phyloP scores from a whole-genome alignment of 2,113 vertebrate species.

The Triplophysa siluroides region DNA sequence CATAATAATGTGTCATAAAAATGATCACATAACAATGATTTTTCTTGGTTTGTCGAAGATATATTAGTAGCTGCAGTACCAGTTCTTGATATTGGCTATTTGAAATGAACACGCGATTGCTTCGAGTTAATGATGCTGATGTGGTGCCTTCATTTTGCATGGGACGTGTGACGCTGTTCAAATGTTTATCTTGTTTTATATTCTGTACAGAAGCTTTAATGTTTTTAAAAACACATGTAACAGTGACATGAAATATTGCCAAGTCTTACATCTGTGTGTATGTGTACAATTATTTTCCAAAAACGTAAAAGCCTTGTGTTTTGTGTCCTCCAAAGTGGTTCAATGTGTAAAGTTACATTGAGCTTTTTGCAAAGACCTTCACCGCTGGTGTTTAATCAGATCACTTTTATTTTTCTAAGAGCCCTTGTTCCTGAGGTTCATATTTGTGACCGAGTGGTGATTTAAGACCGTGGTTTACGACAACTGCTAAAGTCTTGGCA shows the following conservation, averaged over 20 bases:
- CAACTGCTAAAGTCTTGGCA: constrained; percentile 60
- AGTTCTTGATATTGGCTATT: not conserved
- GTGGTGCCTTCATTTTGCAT: not conserved
- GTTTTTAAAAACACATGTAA: constrained; percentile 36
- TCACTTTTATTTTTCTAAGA: constrained; percentile 59
- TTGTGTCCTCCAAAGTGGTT: constrained; percentile 32
- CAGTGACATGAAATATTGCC: constrained; percentile 52
- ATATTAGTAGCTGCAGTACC: not conserved
- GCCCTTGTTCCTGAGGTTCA: constrained; percentile 44
- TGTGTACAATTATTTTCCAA: constrained; percentile 1
- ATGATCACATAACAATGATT: not conserved
- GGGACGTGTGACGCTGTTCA: constrained; percentile 53
- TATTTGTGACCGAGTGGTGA: constrained; percentile 59
- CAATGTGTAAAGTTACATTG: constrained; percentile 28
- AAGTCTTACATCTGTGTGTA: constrained; percentile 41
- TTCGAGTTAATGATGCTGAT: not conserved
- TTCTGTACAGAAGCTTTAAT: constrained; percentile 45
- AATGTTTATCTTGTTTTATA: constrained; percentile 48
- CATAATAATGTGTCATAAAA: not conserved
- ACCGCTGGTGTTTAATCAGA: constrained; percentile 47
- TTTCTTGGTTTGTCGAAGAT: not conserved
- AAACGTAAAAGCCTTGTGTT: constrained; percentile 25
- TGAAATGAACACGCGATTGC: not conserved
- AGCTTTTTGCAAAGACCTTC: constrained; percentile 44
- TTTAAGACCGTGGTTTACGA: constrained; percentile 69